Evolutionary conservation across 2,113 vertebrate species (phyloP).

Genomic region (Hyla sarda): DNA sequence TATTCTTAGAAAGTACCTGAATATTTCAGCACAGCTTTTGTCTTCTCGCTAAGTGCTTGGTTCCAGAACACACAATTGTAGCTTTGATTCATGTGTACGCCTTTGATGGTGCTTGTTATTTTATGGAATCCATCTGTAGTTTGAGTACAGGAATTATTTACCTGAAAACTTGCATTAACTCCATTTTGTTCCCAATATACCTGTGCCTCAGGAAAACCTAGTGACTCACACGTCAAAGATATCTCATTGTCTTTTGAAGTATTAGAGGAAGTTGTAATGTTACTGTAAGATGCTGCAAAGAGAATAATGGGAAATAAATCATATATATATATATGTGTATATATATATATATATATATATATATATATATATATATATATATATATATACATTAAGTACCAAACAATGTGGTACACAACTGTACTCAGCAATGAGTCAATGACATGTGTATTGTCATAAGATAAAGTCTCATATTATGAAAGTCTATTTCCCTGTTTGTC

Average conservation of each 20-base stretch:
- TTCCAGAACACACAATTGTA: constrained; percentile 80
- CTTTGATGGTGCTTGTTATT: constrained; percentile 75
- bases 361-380: not conserved
- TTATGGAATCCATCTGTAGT: constrained; percentile 75
- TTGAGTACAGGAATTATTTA: constrained; percentile 66
- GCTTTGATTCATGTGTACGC: constrained; percentile 69
- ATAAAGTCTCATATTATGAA: no score
- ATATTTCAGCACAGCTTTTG: constrained; percentile 58
- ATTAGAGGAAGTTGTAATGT: constrained; percentile 63
- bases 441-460: no score
- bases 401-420: not conserved
- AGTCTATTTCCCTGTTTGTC: no score
- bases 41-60: constrained; percentile 61
- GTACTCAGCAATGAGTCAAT: no score
- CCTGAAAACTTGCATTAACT: constrained; percentile 59
- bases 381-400: not conserved
- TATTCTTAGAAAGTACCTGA: constrained; percentile 44
- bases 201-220: constrained; percentile 77
- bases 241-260: constrained; percentile 64
- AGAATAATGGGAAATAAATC: constrained; percentile 55
- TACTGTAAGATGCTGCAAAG: constrained; percentile 70
- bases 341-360: not conserved
- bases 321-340: not conserved
- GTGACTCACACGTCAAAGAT: constrained; percentile 78
- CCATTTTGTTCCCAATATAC: constrained; percentile 76